phyloP scores from a whole-genome alignment of 2,888 invertebrate species.

The Troides aeacus region DNA sequence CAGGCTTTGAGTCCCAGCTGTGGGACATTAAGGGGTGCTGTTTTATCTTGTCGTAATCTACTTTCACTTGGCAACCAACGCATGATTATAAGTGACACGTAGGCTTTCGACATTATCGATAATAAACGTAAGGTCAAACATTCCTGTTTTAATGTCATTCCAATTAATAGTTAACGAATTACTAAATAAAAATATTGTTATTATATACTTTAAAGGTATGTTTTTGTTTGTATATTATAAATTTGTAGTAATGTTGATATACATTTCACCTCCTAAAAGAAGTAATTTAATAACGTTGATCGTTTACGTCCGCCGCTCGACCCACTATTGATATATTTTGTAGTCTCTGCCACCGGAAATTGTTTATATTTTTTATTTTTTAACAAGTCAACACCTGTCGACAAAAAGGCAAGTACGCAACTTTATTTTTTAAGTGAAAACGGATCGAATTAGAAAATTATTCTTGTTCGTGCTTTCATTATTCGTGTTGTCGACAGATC shows the following conservation, averaged over 20 bases:
- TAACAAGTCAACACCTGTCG: slow-evolving; percentile 33
- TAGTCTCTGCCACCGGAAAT: slow-evolving; percentile 33
- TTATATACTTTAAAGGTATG: neutral
- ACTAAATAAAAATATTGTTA: neutral
- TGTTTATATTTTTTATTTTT: slow-evolving; percentile 33
- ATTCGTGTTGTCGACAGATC: slow-evolving; percentile 15
- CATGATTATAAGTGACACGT: too few relatives aligned
- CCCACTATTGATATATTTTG: slow-evolving; percentile 29
- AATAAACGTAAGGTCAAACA: too few relatives aligned
- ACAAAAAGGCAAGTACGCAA: slow-evolving; percentile 15
- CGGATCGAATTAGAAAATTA: slow-evolving; percentile 25
- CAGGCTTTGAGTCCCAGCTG: too few relatives aligned
- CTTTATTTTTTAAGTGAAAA: slow-evolving; percentile 29
- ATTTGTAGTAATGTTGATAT: neutral
- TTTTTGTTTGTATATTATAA: neutral
- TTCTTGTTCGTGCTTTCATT: slow-evolving; percentile 15
- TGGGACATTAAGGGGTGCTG: too few relatives aligned
- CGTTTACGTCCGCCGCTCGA: slow-evolving; percentile 21
- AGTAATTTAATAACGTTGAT: slow-evolving; percentile 21
- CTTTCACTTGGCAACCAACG: too few relatives aligned
- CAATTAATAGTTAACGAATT: too few relatives aligned
- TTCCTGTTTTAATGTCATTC: too few relatives aligned
- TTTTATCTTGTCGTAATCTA: too few relatives aligned
- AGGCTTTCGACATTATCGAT: too few relatives aligned
- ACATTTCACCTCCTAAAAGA: slow-evolving; percentile 4